These are phyloP conservation scores for Hydra vulgaris DNA, from an alignment of 30 jellyfish, hydroid and myxozoan genomes.

Conservation along the genomic window DNA sequence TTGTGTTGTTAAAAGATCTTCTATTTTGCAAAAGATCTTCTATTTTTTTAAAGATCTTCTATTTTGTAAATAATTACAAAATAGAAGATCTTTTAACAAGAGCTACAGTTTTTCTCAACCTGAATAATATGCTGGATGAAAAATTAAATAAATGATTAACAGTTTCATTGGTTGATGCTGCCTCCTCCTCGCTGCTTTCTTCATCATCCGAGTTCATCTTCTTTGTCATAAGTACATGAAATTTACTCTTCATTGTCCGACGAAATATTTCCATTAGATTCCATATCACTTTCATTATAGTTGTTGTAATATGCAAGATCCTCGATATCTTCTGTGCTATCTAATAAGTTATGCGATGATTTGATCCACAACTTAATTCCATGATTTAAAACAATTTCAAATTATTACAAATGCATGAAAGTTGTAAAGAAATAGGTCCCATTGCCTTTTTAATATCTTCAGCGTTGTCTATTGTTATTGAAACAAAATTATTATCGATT, in stretches of 20 bases:
- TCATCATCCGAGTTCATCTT: neutral
- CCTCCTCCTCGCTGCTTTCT: neutral
- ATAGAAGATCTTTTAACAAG: neutral
- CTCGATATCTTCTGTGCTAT: neutral
- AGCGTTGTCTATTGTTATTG: neutral
- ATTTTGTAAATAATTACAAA: too few relatives aligned
- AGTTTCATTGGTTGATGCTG: neutral
- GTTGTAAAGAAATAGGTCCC: neutral
- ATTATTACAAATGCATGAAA: neutral
- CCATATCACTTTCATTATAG: neutral
- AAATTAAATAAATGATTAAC: neutral
- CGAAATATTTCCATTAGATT: neutral
- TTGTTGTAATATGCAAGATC: neutral
- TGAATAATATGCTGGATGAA: neutral
- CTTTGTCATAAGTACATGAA: neutral
- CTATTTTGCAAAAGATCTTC: too few relatives aligned
- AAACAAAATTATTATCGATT: neutral
- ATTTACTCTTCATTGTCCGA: neutral
- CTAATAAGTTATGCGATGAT: neutral
- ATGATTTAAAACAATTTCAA: neutral
- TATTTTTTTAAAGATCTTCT: too few relatives aligned
- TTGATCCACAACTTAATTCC: neutral
- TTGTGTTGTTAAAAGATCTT: too few relatives aligned
- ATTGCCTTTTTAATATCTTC: neutral
- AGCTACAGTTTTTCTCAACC: neutral